A percentile compares a stretch with the other conserved stretches of the same genome.
Conservation (phyloP, 2,888 invertebrate species). For the Therioaphis trifolii region DNA sequence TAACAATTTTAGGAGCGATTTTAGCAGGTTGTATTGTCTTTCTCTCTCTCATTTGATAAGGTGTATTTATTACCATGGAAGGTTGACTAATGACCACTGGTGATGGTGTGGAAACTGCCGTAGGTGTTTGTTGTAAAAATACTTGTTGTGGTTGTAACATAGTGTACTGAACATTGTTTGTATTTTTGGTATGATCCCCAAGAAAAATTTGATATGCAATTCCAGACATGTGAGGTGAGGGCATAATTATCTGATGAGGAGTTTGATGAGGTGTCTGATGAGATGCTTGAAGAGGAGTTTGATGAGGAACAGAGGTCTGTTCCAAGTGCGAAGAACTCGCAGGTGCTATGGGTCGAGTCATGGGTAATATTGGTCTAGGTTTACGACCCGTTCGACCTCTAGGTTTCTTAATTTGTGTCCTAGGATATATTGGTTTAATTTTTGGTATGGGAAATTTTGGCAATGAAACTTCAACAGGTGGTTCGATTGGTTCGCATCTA, state of each 20-base stretch:
- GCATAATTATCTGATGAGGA: constrained; percentile 45
- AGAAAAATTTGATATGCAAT: constrained; percentile 57
- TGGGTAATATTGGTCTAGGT: constrained; percentile 57
- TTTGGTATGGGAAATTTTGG: constrained; percentile 12
- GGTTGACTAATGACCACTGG: constrained; percentile 38
- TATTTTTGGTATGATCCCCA: constrained; percentile 30
- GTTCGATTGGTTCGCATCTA: background rate
- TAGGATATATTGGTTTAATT: background rate
- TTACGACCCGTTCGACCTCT: constrained; percentile 28
- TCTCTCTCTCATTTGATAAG: constrained; percentile 27
- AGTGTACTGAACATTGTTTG: constrained; percentile 53
- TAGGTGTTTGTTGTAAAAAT: constrained; percentile 43
- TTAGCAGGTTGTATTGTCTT: background rate
- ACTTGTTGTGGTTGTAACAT: constrained; percentile 51
- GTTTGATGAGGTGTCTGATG: too few species aligned
- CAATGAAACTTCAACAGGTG: constrained; percentile 18
- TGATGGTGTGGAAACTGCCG: constrained; percentile 24
- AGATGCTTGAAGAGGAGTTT: too few species aligned
- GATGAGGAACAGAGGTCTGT: constrained; percentile 5
- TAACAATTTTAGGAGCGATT: constrained; percentile 25
- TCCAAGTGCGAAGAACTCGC: constrained; percentile 20
- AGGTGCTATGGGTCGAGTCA: constrained; percentile 16
- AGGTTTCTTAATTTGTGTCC: constrained; percentile 17
- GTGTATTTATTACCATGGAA: constrained; percentile 24
- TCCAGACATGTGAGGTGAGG: constrained; percentile 43